Base-by-base conservation (phyloP, 30 jellyfish, hydroid and myxozoan species). In the Aurelia sp. region DNA sequence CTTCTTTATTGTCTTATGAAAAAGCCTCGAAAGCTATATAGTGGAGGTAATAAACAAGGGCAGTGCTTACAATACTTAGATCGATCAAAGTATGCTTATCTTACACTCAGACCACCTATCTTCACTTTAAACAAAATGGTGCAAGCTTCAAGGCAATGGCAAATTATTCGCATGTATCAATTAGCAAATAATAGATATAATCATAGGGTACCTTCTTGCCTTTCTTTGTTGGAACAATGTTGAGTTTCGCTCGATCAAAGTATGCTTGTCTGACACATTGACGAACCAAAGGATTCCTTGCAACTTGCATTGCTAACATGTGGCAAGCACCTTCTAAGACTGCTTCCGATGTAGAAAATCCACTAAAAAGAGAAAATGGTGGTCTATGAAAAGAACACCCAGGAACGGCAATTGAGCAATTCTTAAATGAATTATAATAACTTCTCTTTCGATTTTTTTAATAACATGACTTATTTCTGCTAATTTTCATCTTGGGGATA, bases 271-370 rank as follows among this genome's bases (percentile, higher is more conserved):
- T 71, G 53, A 91, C 98, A 68, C 89, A 70, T 62, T 88, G 92
- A 76, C 92, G 79, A 44, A 96, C 98, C 52, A 90, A 63, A 16
- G 99, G 98, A 44, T 91, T 96, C 22, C 96, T 82, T 0, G 99
- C 92, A 27, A 96, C 82, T 70, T 91, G 97, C 77, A 76, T 71
- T 30, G 99, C 99, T 63, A 90, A 82, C 98, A 96, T 90, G 69
- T 96, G 98, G 21, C 98, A 87, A n/a, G 96, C 97, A 2, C 98
- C 98, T 21, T 80, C 89, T 35, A 96, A 86, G 55, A 96, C 99
- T 4, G 98, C 97, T n/a, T 90, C 99, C 22, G 97, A 91, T 11
- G 97, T 79, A 22, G 96, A 97, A 62, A 94, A 94, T 17, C 97
- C 81, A 72, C 99, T 94, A 57, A 31, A 84, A 78, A 58, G 20